Evolutionary conservation across 1,140 invertebrate species (phyloP), one percentile per base, ranked within the genome.

Genomic region (Bombus ignitus): DNA sequence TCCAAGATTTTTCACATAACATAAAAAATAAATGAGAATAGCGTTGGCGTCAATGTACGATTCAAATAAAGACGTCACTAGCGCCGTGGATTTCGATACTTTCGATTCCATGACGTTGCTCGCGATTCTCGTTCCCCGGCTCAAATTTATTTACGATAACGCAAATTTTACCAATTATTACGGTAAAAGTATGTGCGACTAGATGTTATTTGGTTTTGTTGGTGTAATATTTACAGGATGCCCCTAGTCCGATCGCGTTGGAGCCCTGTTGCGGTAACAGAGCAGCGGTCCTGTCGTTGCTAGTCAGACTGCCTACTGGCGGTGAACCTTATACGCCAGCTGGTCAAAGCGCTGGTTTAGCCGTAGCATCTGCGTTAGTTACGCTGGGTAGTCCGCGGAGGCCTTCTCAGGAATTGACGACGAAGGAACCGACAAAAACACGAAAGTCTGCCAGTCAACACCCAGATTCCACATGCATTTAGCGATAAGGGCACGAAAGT

Each of bases 181-280:
- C 2, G 3, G 59, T 1, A 59, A 81, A n/a, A 22, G 39, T 22
- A 37, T 42, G 47, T 59, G n/a, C 9, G 2, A 39, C 57, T 53
- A 8, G 18, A 53, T 57, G 13, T 72, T 57, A 62, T 74, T 10
- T n/a, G 12, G 5, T 86, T 37, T 28, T 37, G 44, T 18, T 59
- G 1, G 12, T 10, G 32, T 39, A 44, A 78, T 83, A 66, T 66
- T 87, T 85, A 0, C 68, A 97, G 96, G 97, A 97, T 92, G 97
- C 97, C 83, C 98, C 98, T 25, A 98, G 98, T 95, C 98, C 98
- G 47, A 98, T 99, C 91, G 98, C 98, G 37, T 95, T 99, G 86
- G 99, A 99, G 94, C 98, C 98, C 75, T 98, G 98, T 92, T 96
- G 96, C 92, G 98, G 97, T 57, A 98, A 98, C 92, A 97, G 98